phyloP scores from a whole-genome alignment of 2,888 invertebrate genomes.

The Neocrepidodera transversa region DNA sequence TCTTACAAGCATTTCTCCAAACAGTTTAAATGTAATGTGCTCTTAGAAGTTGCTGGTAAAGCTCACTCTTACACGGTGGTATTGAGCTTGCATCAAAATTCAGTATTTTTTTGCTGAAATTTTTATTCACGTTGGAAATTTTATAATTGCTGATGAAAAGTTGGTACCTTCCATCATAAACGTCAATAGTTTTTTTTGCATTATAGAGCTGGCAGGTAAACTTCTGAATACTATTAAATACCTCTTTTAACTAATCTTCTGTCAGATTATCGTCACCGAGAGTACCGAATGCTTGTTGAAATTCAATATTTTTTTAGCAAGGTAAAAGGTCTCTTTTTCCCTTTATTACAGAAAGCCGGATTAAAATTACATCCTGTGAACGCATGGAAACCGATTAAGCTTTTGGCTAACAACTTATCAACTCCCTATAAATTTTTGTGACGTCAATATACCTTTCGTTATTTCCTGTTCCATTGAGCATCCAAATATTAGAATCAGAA shows the following conservation, averaged over 20 bases:
- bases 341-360: constrained; percentile 4
- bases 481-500: constrained; percentile 46
- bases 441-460: constrained; percentile 31
- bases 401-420: constrained; percentile 26
- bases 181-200: constrained; percentile 34
- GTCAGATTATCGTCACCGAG: constrained; percentile 31
- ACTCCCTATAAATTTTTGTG: constrained; percentile 28
- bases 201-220: constrained; percentile 34
- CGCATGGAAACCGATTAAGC: constrained; percentile 33
- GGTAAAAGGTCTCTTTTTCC: constrained; percentile 10
- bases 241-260: constrained; percentile 12
- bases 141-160: constrained; percentile 35
- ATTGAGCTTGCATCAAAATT: constrained; percentile 41
- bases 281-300: constrained; percentile 36
- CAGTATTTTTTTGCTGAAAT: constrained; percentile 33
- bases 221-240: constrained; percentile 32
- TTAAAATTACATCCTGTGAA: constrained; percentile 31
- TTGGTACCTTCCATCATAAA: constrained; percentile 37
- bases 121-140: constrained; percentile 25
- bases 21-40: constrained; percentile 38
- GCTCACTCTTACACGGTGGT: constrained; percentile 43
- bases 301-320: constrained; percentile 30
- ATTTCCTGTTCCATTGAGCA: constrained; percentile 44
- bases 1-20: constrained; percentile 42
- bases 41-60: constrained; percentile 40